phyloP scores from a whole-genome alignment of 2,888 invertebrate species.

The Liodrosophila aerea region DNA sequence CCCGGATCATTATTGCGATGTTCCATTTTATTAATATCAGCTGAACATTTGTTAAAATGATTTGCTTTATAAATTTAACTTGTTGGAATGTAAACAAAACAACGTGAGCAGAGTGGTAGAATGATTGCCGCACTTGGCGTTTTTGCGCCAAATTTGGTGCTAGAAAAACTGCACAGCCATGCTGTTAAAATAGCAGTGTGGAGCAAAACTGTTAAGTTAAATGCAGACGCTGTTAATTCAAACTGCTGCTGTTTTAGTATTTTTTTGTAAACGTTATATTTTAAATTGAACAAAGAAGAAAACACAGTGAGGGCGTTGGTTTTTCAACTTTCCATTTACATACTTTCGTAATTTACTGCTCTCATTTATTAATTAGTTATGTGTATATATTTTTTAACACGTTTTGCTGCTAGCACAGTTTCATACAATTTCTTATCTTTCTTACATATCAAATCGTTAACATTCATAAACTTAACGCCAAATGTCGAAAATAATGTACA shows the following conservation, averaged over 20 bases:
- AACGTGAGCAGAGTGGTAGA: background rate
- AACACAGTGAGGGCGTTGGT: too few species aligned
- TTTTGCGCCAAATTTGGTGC: too few species aligned
- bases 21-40: conserved; percentile 68
- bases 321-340: conserved; percentile 43
- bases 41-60: too few species aligned
- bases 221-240: too few species aligned
- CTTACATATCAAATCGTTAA: conserved; percentile 56
- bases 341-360: conserved; percentile 45
- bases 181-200: too few species aligned
- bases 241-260: too few species aligned
- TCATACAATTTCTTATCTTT: conserved; percentile 49
- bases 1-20: conserved; percentile 86
- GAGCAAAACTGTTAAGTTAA: too few species aligned
- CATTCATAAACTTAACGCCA: conserved; percentile 36
- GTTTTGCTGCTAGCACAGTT: conserved; percentile 23
- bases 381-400: conserved; percentile 35
- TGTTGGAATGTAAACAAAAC: too few species aligned
- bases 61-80: too few species aligned
- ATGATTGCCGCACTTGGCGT: too few species aligned
- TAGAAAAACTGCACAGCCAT: too few species aligned
- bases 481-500: conserved; percentile 27
- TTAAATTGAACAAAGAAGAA: background rate
- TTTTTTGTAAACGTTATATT: too few species aligned
- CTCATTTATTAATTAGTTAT: conserved; percentile 33